Percentiles rank a stretch among this genome's conserved stretches.
These are phyloP conservation scores for Xenopus laevis DNA, from an alignment of 2,113 vertebrate genomes.

Conservation along the genomic window DNA sequence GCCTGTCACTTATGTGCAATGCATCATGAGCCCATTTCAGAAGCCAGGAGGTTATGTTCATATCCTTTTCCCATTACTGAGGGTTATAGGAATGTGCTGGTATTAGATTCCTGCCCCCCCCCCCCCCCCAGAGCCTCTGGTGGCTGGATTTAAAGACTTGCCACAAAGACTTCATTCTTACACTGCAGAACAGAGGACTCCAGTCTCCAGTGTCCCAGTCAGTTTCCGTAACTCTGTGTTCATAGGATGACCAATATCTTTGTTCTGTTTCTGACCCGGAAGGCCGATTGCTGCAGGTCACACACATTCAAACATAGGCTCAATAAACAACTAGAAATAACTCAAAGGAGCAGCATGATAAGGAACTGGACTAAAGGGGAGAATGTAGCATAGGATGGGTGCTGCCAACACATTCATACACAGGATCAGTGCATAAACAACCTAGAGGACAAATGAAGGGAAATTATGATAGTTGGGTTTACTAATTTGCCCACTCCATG, in stretches of 20 bases:
- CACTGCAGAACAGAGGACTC: conserved; percentile 58
- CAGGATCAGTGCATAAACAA: neutral
- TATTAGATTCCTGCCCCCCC: conserved; percentile 28
- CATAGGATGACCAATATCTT: neutral
- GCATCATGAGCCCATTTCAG: conserved; percentile 50
- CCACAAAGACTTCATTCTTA: conserved; percentile 83
- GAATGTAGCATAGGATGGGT: no score
- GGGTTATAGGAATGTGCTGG: conserved; percentile 30
- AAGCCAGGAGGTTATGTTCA: conserved; percentile 15
- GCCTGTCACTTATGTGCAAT: conserved; percentile 45
- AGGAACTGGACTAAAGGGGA: no score
- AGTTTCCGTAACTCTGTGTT: neutral
- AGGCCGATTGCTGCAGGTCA: neutral
- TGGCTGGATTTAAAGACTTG: conserved; percentile 66
- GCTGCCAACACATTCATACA: neutral
- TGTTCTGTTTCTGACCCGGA: neutral
- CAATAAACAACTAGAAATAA: no score
- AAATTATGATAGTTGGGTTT: no score
- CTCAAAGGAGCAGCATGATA: no score
- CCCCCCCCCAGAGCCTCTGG: conserved; percentile 61
- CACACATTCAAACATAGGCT: neutral
- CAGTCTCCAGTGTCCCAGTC: conserved; percentile 13
- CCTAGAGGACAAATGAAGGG: neutral
- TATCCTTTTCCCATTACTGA: conserved; percentile 55
- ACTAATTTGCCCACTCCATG: no score